Evolutionary conservation across 2,113 vertebrate genomes (phyloP).

Genomic region (Sigmodon hispidus): DNA sequence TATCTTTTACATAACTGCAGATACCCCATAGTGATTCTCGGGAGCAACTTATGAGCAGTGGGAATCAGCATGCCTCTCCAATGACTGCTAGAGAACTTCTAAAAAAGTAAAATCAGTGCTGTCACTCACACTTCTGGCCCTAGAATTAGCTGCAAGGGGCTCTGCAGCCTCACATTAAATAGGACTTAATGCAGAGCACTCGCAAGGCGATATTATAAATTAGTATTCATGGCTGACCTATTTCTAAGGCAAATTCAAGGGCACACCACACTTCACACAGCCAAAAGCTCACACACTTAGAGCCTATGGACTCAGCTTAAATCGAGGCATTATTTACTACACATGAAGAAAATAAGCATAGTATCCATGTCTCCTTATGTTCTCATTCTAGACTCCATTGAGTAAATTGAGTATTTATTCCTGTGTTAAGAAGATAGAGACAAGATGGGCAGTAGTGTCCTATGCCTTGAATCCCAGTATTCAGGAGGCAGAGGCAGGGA

Average conservation of each 20-base stretch:
- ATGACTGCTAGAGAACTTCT: conserved; percentile 48
- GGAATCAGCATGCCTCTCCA: background rate
- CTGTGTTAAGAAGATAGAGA: conserved; percentile 29
- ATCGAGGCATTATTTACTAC: conserved; percentile 17
- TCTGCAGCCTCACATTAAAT: background rate
- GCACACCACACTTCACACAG: conserved; percentile 14
- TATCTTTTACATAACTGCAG: conserved; percentile 50
- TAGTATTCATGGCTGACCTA: background rate
- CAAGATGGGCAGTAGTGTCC: background rate
- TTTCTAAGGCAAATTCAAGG: conserved; percentile 40
- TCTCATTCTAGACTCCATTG: background rate
- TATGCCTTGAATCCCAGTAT: background rate
- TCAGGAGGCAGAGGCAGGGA: background rate
- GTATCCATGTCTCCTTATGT: background rate
- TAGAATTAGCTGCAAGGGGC: conserved; percentile 12
- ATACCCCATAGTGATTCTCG: conserved; percentile 52
- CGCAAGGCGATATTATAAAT: conserved; percentile 15
- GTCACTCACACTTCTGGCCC: background rate
- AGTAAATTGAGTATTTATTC: background rate
- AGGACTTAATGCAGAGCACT: background rate
- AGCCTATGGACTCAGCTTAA: background rate
- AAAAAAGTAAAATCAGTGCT: conserved; percentile 28
- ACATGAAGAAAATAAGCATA: background rate
- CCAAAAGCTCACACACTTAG: background rate
- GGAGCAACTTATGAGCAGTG: conserved; percentile 32